Percentiles rank a stretch among this genome's conserved stretches.
phyloP scores from a whole-genome alignment of 2,797 vertebrate genomes.

The Phyllotis vaccarum region DNA sequence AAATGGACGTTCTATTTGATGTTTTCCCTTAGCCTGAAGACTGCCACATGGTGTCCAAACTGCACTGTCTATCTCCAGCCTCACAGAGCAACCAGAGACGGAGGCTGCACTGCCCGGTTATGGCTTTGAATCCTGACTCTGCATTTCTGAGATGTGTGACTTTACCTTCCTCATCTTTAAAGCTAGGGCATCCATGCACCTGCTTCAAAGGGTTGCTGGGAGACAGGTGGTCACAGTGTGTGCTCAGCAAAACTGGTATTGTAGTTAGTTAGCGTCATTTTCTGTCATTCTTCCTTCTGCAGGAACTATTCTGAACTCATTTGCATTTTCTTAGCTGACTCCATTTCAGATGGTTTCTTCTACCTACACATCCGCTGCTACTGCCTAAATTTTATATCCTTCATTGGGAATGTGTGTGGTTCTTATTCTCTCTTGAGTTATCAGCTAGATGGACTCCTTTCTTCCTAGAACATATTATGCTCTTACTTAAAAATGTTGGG shows the following conservation, averaged over 20 bases:
- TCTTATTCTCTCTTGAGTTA: background rate
- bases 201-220: background rate
- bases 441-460: background rate
- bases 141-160: background rate
- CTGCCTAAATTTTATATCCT: background rate
- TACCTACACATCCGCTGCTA: background rate
- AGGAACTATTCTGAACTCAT: background rate
- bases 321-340: background rate
- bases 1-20: background rate
- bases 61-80: background rate
- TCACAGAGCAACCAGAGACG: background rate
- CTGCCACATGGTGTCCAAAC: background rate
- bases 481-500: background rate
- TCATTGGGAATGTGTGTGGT: background rate
- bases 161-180: background rate
- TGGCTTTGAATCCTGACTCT: background rate
- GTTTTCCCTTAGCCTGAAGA: background rate
- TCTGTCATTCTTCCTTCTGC: background rate
- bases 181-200: background rate
- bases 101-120: background rate
- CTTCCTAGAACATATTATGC: background rate
- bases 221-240: background rate
- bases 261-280: background rate
- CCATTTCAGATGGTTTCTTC: background rate
- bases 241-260: background rate